phyloP scores from a whole-genome alignment of 2,888 invertebrate genomes.

The Diloba caeruleocephala region DNA sequence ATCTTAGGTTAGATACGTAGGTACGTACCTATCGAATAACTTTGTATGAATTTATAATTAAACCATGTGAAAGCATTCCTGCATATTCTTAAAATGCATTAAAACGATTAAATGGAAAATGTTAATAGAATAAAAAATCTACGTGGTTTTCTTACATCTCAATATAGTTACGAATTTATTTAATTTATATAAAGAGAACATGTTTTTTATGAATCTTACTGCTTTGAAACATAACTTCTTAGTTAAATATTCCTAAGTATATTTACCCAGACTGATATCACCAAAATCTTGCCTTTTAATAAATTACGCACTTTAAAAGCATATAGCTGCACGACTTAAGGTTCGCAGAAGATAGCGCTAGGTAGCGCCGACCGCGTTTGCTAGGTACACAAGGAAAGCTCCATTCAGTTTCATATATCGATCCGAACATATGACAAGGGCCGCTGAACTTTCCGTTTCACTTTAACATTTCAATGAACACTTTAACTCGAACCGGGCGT shows the following conservation, averaged over 20 bases:
- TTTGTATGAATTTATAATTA: no score
- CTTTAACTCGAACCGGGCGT: conserved; percentile 61
- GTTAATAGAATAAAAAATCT: no score
- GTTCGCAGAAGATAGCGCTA: conserved; percentile 9
- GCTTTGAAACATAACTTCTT: no score
- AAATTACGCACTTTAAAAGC: conserved; percentile 32
- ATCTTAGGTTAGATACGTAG: no score
- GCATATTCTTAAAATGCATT: no score
- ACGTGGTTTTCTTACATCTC: no score
- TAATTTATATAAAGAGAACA: no score
- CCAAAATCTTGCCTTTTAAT: conserved; percentile 25
- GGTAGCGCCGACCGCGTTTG: conserved; percentile 19
- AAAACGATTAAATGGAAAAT: no score
- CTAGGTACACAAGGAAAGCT: conserved; percentile 64
- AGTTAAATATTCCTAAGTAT: conserved; percentile 26
- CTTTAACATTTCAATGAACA: conserved; percentile 63
- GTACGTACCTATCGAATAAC: no score
- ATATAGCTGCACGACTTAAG: conserved; percentile 19
- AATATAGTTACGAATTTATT: no score
- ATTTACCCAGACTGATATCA: conserved; percentile 46
- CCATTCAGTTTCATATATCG: conserved; percentile 80
- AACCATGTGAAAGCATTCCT: no score
- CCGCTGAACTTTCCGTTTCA: conserved; percentile 83
- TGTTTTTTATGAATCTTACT: no score
- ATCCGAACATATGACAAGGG: conserved; percentile 74